phyloP scores from a whole-genome alignment of 1,140 invertebrate genomes.

The Amphibalanus amphitrite region DNA sequence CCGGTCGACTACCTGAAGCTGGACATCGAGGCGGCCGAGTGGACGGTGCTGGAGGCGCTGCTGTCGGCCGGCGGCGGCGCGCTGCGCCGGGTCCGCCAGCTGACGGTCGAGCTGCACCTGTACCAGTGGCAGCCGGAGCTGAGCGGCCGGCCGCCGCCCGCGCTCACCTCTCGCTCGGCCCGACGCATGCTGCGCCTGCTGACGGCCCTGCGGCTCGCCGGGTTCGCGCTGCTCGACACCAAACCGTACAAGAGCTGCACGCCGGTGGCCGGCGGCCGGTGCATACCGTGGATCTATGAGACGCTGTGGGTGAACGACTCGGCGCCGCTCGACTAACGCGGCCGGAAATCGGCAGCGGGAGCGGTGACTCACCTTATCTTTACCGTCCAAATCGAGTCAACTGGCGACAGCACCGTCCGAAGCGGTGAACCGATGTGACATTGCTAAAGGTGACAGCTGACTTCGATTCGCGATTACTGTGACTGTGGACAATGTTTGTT shows the following conservation, averaged over 20 bases:
- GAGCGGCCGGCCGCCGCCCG: not conserved
- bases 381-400: no score
- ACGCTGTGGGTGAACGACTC: not conserved
- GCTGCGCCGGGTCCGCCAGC: not conserved
- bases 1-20: slow-evolving; percentile 8
- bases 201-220: not conserved
- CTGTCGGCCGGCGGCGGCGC: not conserved
- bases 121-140: slow-evolving; percentile 1
- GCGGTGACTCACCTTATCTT: no score
- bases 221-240: not conserved
- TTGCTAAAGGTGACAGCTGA: no score
- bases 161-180: not conserved
- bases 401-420: no score
- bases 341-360: no score
- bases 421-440: no score
- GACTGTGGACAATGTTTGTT: no score
- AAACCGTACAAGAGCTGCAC: not conserved
- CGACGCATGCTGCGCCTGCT: not conserved
- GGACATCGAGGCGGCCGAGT: slow-evolving; percentile 8
- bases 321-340: no score
- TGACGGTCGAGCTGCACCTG: not conserved
- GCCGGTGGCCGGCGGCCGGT: not conserved
- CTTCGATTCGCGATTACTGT: no score
- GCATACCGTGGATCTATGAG: not conserved
- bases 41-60: slow-evolving; percentile 6